Evolutionary conservation across 2,888 invertebrate species (phyloP).

Genomic region (Ophion obscuratus): DNA sequence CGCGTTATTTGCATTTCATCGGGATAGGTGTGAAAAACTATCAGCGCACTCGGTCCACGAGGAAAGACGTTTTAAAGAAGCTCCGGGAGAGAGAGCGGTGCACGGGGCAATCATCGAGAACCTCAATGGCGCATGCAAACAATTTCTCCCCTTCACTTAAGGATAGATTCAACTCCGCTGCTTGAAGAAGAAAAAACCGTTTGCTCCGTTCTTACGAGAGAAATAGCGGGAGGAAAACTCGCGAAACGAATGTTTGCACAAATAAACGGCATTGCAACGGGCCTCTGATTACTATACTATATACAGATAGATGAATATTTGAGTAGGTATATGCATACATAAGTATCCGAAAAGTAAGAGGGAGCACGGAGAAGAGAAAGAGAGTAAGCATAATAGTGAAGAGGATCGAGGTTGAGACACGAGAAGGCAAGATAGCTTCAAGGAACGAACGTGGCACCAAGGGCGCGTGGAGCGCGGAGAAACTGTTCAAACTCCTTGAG

Average conservation of each 20-base stretch:
- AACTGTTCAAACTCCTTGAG: conserved; percentile 68
- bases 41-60: conserved; percentile 19
- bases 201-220: conserved; percentile 24
- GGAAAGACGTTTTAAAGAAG: conserved; percentile 19
- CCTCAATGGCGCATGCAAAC: conserved; percentile 35
- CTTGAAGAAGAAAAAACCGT: conserved; percentile 32
- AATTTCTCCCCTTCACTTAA: conserved; percentile 47
- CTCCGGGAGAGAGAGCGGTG: not conserved
- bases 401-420: conserved; percentile 37
- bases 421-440: conserved; percentile 26
- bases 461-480: conserved; percentile 47
- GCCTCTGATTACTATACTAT: conserved; percentile 2
- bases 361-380: not conserved
- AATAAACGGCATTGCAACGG: conserved; percentile 52
- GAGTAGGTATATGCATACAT: conserved; percentile 3
- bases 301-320: not conserved
- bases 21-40: conserved; percentile 25
- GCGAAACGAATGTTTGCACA: conserved; percentile 56
- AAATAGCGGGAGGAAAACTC: not conserved
- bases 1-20: conserved; percentile 51
- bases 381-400: not conserved
- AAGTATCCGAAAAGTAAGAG: not conserved
- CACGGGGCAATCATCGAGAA: conserved; percentile 53
- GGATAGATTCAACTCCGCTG: conserved; percentile 54
- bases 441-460: conserved; percentile 21